Evolutionary conservation across 2,113 vertebrate species (phyloP).

Genomic region (Excalfactoria chinensis): DNA sequence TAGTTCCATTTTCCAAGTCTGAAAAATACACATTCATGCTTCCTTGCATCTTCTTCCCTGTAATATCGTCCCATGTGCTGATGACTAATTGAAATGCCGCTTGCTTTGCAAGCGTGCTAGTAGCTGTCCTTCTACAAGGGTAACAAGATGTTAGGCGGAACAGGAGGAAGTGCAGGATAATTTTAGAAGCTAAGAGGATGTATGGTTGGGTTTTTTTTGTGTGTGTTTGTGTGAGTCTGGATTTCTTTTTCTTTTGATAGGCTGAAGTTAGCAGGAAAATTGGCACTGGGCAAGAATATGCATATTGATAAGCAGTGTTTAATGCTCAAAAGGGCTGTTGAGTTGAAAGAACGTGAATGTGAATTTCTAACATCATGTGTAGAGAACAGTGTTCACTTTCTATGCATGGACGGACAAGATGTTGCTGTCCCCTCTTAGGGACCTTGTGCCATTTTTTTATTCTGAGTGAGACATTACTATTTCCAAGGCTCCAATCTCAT

Average conservation of each 20-base stretch:
- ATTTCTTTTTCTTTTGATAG: not conserved
- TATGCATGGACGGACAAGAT: no score
- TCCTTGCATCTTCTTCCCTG: not conserved
- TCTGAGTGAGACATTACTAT: not conserved
- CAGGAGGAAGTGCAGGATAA: not conserved
- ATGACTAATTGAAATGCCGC: not conserved
- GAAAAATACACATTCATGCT: not conserved
- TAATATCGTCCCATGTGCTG: fast-evolving
- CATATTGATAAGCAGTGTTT: not conserved
- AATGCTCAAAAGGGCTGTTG: not conserved
- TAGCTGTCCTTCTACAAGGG: not conserved
- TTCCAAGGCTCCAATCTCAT: not conserved
- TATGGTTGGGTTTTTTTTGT: not conserved
- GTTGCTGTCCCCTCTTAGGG: not conserved
- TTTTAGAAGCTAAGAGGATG: not conserved
- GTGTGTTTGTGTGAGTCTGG: no score
- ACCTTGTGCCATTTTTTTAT: not conserved
- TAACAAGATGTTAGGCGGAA: not conserved
- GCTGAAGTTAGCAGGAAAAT: not conserved
- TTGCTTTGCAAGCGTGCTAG: not conserved
- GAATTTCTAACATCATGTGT: not conserved
- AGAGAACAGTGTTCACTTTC: not conserved
- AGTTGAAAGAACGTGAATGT: not conserved
- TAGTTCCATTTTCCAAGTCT: not conserved
- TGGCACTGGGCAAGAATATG: not conserved